Evolutionary conservation across 2,113 vertebrate genomes (phyloP), one percentile per base, ranked within the genome.

Genomic region (Eublepharis macularius): DNA sequence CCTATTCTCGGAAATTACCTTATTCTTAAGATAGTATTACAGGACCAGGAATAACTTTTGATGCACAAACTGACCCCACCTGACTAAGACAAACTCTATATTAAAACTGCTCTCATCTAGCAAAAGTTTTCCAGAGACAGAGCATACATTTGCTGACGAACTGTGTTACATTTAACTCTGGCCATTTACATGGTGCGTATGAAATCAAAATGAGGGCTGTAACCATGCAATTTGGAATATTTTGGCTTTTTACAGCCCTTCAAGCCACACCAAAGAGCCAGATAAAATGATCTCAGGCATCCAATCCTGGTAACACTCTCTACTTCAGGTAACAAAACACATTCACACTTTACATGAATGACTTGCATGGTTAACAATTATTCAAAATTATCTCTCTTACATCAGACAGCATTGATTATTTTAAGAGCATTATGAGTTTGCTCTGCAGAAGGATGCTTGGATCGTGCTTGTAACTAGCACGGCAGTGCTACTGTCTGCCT

Each of bases 31-130:
- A 65, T 51, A 51, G 12, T 7, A 29, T 21, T 26, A 21, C 29
- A 29, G 19, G 65, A 11, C n/a, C 45, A 76, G 79, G 36, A 36
- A 57, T 88, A 91, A 74, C 83, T 32, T 51, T 4, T 85, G 11
- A 75, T 81, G 80, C 65, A 85, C 41, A 68, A 68, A 68, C 32
- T 11, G 10, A n/a, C 11, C 65, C 32, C 6, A 12, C 11, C 32
- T 68, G 12, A 68, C 14, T 32, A 10, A 32, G 65, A n/a, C 65
- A 68, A 68, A 68, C 7, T 16, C 14, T 11, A 68, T 68, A 68
- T n/a, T 68, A 10, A 34, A 26, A 68, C 65, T 14, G n/a, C 32
- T 34, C 13, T 68, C 12, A 68, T 32, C 65, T n/a, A 12, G 24
- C n/a, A 68, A 65, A 65, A 29, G 19, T 24, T 29, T 68, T 12